Percentiles rank a stretch among this genome's conserved stretches.
phyloP scores from a whole-genome alignment of 2,888 invertebrate species.

The Stictocephala bisonia region DNA sequence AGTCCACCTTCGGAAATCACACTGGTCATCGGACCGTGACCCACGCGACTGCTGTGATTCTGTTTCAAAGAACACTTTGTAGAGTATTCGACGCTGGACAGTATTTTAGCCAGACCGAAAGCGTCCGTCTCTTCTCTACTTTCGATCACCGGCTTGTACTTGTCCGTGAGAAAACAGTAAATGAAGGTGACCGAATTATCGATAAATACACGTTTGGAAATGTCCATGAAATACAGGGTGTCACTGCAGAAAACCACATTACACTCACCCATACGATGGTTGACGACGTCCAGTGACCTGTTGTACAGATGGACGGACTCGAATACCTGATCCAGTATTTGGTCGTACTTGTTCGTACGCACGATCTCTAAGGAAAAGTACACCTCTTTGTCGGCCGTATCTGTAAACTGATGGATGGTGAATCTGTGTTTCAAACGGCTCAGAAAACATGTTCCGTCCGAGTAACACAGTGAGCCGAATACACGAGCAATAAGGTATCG shows the following conservation, averaged over 20 bases:
- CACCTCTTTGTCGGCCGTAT: neutral
- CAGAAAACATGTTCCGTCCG: too few species aligned
- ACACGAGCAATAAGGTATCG: too few species aligned
- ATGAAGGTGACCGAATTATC: constrained; percentile 6
- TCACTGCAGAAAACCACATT: constrained; percentile 5
- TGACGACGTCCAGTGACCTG: neutral
- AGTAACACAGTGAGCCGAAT: too few species aligned
- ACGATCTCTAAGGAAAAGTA: neutral
- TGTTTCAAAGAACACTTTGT: constrained; percentile 2
- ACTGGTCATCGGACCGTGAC: constrained; percentile 1
- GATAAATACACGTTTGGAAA: neutral
- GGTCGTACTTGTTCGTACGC: neutral
- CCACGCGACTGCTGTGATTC: neutral
- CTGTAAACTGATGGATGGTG: neutral
- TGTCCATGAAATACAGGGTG: neutral
- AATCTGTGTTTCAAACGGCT: too few species aligned
- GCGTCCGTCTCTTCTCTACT: neutral
- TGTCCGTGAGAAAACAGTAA: constrained; percentile 14
- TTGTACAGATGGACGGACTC: neutral
- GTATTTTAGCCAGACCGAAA: constrained; percentile 20
- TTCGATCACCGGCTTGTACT: neutral
- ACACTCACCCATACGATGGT: neutral
- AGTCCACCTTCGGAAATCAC: constrained; percentile 13
- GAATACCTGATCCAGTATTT: neutral
- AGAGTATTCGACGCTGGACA: constrained; percentile 4